Conservation (phyloP, 2,113 vertebrate species). For the Helogale parvula region DNA sequence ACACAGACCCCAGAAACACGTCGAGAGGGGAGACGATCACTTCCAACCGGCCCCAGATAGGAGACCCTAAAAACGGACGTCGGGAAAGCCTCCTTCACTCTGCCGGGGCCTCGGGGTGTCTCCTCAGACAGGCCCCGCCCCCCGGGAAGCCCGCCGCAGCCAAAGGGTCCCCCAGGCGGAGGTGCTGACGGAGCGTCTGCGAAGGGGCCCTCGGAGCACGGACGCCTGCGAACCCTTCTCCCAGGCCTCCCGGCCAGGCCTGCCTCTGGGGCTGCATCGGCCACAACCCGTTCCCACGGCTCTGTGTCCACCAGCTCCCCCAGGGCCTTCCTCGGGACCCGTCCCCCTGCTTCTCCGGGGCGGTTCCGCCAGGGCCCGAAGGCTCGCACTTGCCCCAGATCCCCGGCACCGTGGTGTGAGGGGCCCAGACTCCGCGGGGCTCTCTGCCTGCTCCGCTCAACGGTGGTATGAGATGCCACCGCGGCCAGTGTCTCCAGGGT, state of each 20-base stretch:
- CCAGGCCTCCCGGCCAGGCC: neutral
- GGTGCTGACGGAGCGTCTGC: neutral
- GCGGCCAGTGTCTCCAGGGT: neutral
- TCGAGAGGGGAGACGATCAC: neutral
- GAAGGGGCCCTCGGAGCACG: neutral
- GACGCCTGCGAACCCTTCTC: neutral
- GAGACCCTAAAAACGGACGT: neutral
- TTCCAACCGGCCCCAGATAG: neutral
- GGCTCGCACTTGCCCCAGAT: neutral
- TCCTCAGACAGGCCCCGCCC: neutral
- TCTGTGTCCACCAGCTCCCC: neutral
- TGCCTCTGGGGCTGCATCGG: neutral
- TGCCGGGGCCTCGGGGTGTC: neutral
- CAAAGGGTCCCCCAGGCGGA: neutral
- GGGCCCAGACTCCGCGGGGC: neutral
- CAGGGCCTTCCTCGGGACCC: neutral
- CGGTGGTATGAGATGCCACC: rapidly evolving
- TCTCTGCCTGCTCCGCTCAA: neutral
- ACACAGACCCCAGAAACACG: neutral
- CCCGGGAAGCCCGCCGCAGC: neutral
- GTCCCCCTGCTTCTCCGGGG: too few relatives aligned
- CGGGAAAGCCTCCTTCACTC: neutral
- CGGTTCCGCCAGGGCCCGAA: neutral
- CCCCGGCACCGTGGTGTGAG: neutral
- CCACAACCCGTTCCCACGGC: neutral